A percentile compares a stretch with the other conserved stretches of the same genome.
These are phyloP conservation scores for Gopherus evgoodei DNA, from an alignment of 2,113 vertebrate genomes.

Conservation along the genomic window DNA sequence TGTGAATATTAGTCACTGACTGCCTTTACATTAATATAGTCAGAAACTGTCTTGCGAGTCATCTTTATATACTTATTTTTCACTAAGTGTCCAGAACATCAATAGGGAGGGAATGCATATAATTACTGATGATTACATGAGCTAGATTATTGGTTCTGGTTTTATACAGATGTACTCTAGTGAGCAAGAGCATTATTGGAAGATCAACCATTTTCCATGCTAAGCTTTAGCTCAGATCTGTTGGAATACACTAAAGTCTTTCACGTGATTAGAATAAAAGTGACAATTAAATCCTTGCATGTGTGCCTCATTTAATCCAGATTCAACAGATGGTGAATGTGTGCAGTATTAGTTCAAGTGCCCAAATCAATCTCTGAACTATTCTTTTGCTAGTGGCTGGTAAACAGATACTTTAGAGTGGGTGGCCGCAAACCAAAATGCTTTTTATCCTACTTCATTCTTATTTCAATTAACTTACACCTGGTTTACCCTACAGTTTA, in stretches of 20 bases:
- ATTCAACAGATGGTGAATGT: neutral
- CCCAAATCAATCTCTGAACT: neutral
- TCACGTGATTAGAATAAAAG: neutral
- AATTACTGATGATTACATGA: neutral
- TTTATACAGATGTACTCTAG: slow-evolving; percentile 2
- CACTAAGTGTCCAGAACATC: slow-evolving; percentile 9
- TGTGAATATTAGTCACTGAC: slow-evolving; percentile 17
- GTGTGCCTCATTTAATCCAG: neutral
- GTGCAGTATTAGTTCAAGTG: neutral
- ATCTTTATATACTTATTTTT: slow-evolving; percentile 44
- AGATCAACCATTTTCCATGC: slow-evolving; percentile 16
- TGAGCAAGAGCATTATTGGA: neutral
- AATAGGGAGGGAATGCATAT: neutral
- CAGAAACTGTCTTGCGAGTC: slow-evolving; percentile 4
- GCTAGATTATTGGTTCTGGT: neutral
- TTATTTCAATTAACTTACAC: neutral
- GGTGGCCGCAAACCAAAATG: neutral
- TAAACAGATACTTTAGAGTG: neutral
- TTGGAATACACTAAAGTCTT: neutral
- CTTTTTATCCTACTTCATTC: neutral
- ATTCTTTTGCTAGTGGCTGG: neutral
- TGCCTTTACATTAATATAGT: slow-evolving; percentile 20
- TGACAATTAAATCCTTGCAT: neutral
- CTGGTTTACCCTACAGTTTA: neutral
- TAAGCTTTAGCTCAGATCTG: neutral